Percentiles rank a stretch among this genome's conserved stretches.
These are phyloP conservation scores for Strigamia crassipes DNA, from an alignment of 2,888 invertebrate genomes.

Conservation along the genomic window DNA sequence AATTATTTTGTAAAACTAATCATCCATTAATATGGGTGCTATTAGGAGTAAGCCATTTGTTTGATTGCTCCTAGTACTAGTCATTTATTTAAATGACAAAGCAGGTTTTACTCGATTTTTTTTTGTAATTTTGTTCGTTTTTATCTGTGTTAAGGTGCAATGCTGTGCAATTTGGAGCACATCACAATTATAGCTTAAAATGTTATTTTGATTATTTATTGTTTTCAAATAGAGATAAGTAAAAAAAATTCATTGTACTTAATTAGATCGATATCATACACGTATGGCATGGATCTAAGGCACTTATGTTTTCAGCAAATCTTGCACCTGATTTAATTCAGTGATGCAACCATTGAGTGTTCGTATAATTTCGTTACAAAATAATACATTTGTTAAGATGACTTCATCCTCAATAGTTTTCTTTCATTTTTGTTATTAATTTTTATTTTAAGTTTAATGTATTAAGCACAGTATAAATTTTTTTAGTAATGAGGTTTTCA, in stretches of 20 bases:
- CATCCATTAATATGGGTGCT: slow-evolving; percentile 23
- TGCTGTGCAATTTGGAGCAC: background rate
- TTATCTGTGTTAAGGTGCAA: background rate
- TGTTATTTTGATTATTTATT: background rate
- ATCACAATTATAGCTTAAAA: background rate
- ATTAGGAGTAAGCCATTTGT: slow-evolving; percentile 13
- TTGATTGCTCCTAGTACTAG: slow-evolving; percentile 31
- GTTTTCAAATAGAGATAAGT: background rate
- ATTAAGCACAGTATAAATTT: slow-evolving; percentile 25
- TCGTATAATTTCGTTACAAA: background rate
- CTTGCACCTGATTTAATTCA: too few species aligned
- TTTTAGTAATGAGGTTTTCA: slow-evolving; percentile 1
- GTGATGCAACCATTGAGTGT: background rate
- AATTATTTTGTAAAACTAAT: slow-evolving; percentile 20
- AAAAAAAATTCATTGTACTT: background rate
- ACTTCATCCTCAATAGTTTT: background rate
- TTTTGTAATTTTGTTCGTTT: background rate
- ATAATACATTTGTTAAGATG: background rate
- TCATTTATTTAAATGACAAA: slow-evolving; percentile 36
- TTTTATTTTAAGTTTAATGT: background rate
- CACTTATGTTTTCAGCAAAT: too few species aligned
- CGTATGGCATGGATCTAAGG: too few species aligned
- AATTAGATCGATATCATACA: background rate
- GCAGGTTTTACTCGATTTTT: background rate
- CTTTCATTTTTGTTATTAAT: background rate